Percentiles rank a stretch among this genome's conserved stretches.
Conservation (phyloP, 2,113 vertebrate species). For the Eretmochelys imbricata region DNA sequence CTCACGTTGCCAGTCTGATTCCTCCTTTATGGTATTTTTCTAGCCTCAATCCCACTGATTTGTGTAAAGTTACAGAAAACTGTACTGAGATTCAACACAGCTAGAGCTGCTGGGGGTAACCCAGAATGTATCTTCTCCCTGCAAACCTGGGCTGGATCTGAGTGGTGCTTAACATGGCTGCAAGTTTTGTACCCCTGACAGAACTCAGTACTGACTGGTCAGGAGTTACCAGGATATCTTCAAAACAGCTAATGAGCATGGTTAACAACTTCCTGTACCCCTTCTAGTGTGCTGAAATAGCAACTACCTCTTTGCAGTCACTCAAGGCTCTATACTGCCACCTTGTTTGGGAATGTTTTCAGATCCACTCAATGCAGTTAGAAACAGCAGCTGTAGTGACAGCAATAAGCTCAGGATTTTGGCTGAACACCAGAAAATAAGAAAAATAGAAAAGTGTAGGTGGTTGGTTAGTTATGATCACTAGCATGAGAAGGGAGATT, state of each 20-base stretch:
- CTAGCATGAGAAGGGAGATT: no score
- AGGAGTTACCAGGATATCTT: background rate
- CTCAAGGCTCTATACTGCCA: no score
- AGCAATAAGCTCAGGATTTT: no score
- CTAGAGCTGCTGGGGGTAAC: no score
- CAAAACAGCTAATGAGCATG: background rate
- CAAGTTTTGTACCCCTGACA: background rate
- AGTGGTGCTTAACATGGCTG: background rate
- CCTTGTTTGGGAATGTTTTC: no score
- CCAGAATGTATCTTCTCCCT: background rate
- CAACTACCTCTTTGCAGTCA: background rate
- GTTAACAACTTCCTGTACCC: background rate
- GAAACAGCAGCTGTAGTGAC: no score
- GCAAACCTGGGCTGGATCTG: background rate
- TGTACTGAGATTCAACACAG: background rate
- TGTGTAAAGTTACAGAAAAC: background rate
- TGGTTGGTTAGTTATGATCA: no score
- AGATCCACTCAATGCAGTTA: no score
- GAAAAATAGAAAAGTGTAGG: no score
- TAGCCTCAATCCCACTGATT: background rate
- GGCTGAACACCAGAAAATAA: no score
- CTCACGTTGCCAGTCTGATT: background rate
- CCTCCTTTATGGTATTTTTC: background rate
- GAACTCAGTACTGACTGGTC: background rate
- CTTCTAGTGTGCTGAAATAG: background rate